Percentiles rank a stretch among this genome's conserved stretches.
These are phyloP conservation scores for Tyrophagus putrescentiae DNA, from an alignment of 1,140 invertebrate genomes.

Conservation along the genomic window DNA sequence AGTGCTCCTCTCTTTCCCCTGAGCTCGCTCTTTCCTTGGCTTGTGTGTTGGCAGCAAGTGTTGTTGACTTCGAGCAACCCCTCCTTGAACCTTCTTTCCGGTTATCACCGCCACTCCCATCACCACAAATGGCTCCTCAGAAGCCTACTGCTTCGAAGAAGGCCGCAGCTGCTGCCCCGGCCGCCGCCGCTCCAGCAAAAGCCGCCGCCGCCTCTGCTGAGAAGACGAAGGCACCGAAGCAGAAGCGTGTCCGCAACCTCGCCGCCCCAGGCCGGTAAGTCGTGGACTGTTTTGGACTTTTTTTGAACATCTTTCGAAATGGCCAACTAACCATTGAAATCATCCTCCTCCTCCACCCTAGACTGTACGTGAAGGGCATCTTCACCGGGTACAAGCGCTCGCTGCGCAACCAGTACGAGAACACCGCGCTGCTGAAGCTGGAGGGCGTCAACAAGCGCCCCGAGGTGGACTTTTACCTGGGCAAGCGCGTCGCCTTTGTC, in stretches of 20 bases:
- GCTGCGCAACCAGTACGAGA: conserved; percentile 90
- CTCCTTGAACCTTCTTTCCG: background rate
- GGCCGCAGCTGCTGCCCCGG: background rate
- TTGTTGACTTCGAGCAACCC: no score
- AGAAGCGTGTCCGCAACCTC: conserved; percentile 3
- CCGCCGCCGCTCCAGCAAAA: background rate
- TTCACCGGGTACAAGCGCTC: conserved; percentile 97
- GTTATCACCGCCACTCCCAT: background rate
- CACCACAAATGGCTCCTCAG: conserved; percentile 6
- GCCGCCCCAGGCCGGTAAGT: conserved; percentile 20
- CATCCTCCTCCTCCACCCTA: background rate
- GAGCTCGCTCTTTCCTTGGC: no score
- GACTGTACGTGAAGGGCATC: conserved; percentile 83
- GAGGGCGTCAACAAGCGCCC: conserved; percentile 59
- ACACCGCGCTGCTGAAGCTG: conserved; percentile 83
- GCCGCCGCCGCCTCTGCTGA: no score
- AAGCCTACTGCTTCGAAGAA: conserved; percentile 10
- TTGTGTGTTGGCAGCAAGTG: no score
- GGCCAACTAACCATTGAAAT: no score
- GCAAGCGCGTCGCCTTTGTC: conserved; percentile 90
- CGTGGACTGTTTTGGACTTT: background rate
- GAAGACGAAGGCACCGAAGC: conserved; percentile 16
- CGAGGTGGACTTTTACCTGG: conserved; percentile 82
- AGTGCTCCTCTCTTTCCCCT: no score
- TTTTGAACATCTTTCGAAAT: no score